Evolutionary conservation across 1,140 invertebrate genomes (phyloP).

Genomic region (Trichogramma pretiosum): DNA sequence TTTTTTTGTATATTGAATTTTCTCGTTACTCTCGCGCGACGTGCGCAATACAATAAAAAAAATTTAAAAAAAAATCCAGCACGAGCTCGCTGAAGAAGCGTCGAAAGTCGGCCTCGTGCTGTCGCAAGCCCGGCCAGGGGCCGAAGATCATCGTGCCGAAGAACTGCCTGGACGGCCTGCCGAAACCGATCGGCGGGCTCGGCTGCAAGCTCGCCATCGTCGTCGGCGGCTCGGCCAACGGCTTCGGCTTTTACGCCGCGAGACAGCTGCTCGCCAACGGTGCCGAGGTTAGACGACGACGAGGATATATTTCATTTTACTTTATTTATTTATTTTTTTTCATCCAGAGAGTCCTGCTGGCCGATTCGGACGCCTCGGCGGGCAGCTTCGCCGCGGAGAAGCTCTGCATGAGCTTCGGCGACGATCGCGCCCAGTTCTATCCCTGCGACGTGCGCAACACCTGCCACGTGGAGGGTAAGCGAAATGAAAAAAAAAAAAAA

Average conservation of each 20-base stretch:
- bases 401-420: slow-evolving; percentile 9
- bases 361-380: slow-evolving; percentile 13
- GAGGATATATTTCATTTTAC: not conserved
- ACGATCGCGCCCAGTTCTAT: slow-evolving; percentile 9
- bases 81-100: too few relatives aligned
- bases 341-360: slow-evolving; percentile 9
- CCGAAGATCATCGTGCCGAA: not conserved
- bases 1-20: too few relatives aligned
- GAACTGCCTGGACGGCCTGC: not conserved
- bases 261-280: slow-evolving; percentile 2
- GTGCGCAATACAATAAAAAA: too few relatives aligned
- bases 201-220: not conserved
- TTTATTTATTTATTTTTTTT: not conserved
- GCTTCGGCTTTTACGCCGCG: slow-evolving; percentile 8
- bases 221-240: slow-evolving; percentile 7
- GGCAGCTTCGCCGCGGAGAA: slow-evolving; percentile 1
- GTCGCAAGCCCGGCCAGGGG: not conserved
- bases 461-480: slow-evolving; percentile 8
- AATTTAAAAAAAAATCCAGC: too few relatives aligned
- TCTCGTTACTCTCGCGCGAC: too few relatives aligned
- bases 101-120: not conserved
- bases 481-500: too few relatives aligned
- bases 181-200: not conserved
- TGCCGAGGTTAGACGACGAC: not conserved
- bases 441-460: slow-evolving; percentile 2